Evolutionary conservation across 2,113 vertebrate species (phyloP), one percentile per base, ranked within the genome.

Genomic region (Casuarius casuarius): DNA sequence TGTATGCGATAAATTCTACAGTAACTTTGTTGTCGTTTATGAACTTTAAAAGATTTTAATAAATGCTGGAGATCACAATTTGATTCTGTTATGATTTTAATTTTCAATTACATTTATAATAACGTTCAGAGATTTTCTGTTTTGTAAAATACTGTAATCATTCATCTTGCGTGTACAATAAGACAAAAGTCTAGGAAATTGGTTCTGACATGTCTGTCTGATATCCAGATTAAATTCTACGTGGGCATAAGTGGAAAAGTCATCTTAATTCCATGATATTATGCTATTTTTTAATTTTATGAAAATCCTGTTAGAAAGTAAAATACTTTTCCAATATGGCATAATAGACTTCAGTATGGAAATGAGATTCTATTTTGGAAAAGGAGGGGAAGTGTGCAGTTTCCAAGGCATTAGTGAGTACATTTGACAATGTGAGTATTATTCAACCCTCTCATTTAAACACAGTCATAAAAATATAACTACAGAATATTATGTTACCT

Each of bases 1-100:
- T 98, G 97, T 98, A 98, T 98, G 97, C 98, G 98, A 98, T 98
- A 98, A 98, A 98, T 98, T 98, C 97, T 98, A 96, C 97, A 97
- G 98, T 98, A 98, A 98, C 98, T 98, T 98, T 98, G 97, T 98
- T 98, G 98, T 97, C 98, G 95, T 98, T 98, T 97, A 97, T 98
- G 97, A 97, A 98, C 97, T 97, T 97, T 97, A 98, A 98, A 98
- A 98, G 97, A 98, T 98, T 98, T 98, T 98, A 98, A 97, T 98
- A 98, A 98, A 98, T 98, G 98, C 98, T 98, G 96, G 97, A 98
- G 95, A 98, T 98, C 97, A 98, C 97, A 97, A 96, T 98, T 98
- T 97, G 97, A 97, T 97, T 96, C 97, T 97, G 97, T 97, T 98
- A 97, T 94, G 93, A 97, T 95, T 98, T 98, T 98, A 98, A 97